phyloP scores from a whole-genome alignment of 2,113 vertebrate species.

The Circaetus cinerascens region DNA sequence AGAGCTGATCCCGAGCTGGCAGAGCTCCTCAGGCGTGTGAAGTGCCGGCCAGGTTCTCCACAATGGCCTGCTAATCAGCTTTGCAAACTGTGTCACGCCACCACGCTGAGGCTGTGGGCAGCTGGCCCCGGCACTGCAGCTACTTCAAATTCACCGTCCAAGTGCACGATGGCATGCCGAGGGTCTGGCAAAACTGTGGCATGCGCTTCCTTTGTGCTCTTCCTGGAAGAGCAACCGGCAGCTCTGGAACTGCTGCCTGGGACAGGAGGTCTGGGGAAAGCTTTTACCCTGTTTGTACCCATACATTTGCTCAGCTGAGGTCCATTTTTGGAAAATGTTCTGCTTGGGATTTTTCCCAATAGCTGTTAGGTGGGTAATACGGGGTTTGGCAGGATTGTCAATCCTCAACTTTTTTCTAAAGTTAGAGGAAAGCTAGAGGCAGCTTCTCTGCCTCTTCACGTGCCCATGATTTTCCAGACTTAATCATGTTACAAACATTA shows the following conservation, averaged over 20 bases:
- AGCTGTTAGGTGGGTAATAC: not conserved
- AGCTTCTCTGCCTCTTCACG: not conserved
- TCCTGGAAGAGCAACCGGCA: not conserved
- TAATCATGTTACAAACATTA: not conserved
- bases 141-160: not conserved
- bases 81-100: not conserved
- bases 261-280: not conserved
- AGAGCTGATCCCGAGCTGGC: not conserved
- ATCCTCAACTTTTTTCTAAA: not conserved
- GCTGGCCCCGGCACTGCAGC: not conserved
- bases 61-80: conserved; percentile 9
- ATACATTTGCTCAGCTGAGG: not conserved
- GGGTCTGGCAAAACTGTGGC: not conserved
- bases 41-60: not conserved
- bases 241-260: not conserved
- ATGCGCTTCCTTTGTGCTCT: fast-evolving
- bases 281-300: not conserved
- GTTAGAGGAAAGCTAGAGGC: not conserved
- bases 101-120: fast-evolving
- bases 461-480: not conserved
- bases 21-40: not conserved
- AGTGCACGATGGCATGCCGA: fast-evolving
- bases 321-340: not conserved
- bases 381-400: not conserved
- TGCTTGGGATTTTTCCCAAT: not conserved